Evolutionary conservation across 2,113 vertebrate genomes (phyloP).

Genomic region (Cryptomyrus ogoouensis): DNA sequence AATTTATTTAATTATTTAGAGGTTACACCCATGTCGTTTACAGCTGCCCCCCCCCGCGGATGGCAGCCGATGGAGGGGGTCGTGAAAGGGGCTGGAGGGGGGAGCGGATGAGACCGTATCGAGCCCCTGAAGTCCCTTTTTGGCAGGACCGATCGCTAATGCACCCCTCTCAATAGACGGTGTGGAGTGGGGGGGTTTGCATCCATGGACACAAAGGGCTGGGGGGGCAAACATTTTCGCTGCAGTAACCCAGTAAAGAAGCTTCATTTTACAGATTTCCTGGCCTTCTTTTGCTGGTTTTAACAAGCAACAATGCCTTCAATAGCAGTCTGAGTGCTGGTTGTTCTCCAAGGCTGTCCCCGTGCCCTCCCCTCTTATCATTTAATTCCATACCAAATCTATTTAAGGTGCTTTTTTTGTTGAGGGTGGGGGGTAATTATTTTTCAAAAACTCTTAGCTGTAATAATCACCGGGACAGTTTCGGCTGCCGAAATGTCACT

Average conservation of each 20-base stretch:
- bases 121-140: slow-evolving; percentile 42
- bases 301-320: slow-evolving; percentile 80
- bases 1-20: slow-evolving; percentile 35
- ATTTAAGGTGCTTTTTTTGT: slow-evolving; percentile 67
- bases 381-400: slow-evolving; percentile 30
- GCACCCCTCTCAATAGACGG: slow-evolving; percentile 67
- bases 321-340: slow-evolving; percentile 74
- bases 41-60: slow-evolving; percentile 46
- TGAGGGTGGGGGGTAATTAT: slow-evolving; percentile 14
- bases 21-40: slow-evolving; percentile 66
- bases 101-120: slow-evolving; percentile 67
- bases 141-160: slow-evolving; percentile 62
- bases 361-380: slow-evolving; percentile 18
- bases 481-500: slow-evolving; percentile 35
- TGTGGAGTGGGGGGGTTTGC: slow-evolving; percentile 46
- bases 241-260: slow-evolving; percentile 79
- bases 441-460: slow-evolving; percentile 70
- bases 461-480: slow-evolving; percentile 62
- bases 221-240: slow-evolving; percentile 36
- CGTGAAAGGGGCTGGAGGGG: slow-evolving; percentile 71
- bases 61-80: slow-evolving; percentile 58
- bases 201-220: slow-evolving; percentile 70
- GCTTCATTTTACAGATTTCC: slow-evolving; percentile 78
- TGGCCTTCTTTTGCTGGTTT: slow-evolving; percentile 77
- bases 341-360: slow-evolving; percentile 56